A percentile compares a stretch with the other conserved stretches of the same genome.
These are phyloP conservation scores for Geotrypetes seraphini DNA, from an alignment of 2,797 vertebrate species.

Conservation along the genomic window DNA sequence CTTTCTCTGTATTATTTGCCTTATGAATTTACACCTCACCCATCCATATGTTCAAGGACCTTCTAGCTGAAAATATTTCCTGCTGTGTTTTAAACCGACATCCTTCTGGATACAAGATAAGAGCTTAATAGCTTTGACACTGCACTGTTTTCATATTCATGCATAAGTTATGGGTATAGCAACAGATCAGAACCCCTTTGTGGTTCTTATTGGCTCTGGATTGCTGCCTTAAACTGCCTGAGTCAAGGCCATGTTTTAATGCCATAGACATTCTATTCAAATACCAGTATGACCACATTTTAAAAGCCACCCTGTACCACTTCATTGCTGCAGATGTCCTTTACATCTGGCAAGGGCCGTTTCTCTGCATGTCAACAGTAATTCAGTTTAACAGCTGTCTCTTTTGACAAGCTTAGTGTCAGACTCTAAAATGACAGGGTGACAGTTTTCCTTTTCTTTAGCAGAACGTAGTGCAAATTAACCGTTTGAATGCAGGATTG, in stretches of 20 bases:
- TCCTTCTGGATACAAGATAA: constrained; percentile 27
- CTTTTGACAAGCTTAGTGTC: constrained; percentile 67
- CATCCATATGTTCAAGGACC: constrained; percentile 1
- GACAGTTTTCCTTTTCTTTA: constrained; percentile 55
- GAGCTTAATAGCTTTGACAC: constrained; percentile 23
- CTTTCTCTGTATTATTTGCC: constrained; percentile 21
- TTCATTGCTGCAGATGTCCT: constrained; percentile 64
- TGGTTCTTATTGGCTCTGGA: constrained; percentile 36
- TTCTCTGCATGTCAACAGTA: constrained; percentile 60
- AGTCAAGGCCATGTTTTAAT: constrained; percentile 48
- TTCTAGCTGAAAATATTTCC: constrained; percentile 23
- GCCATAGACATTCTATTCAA: constrained; percentile 44
- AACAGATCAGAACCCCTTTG: constrained; percentile 40
- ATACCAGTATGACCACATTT: constrained; percentile 51
- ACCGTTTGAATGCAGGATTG: constrained; percentile 38
- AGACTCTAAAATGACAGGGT: constrained; percentile 60
- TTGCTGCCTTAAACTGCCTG: constrained; percentile 31
- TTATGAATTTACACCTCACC: constrained; percentile 25
- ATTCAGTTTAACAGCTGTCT: constrained; percentile 71
- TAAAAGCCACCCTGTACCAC: constrained; percentile 53
- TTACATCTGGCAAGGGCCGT: constrained; percentile 62
- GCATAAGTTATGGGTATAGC: constrained; percentile 31
- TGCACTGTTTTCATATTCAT: constrained; percentile 23
- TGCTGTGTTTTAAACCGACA: constrained; percentile 20
- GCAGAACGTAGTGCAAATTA: constrained; percentile 50